phyloP scores from a whole-genome alignment of 2,113 vertebrate species.

The Leptobrachium ailaonicum region DNA sequence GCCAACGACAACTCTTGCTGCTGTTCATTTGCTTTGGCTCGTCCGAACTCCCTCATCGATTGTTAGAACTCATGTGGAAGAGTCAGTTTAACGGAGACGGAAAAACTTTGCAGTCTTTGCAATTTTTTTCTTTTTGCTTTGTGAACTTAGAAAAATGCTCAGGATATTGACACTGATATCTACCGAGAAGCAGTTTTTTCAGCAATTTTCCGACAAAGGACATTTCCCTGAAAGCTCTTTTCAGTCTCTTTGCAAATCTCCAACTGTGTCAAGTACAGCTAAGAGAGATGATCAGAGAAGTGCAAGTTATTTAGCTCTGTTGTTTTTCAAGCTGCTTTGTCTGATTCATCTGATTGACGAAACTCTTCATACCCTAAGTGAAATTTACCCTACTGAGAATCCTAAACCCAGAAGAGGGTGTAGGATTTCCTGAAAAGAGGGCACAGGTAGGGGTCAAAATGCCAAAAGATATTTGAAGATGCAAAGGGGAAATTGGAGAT shows the following conservation, averaged over 20 bases:
- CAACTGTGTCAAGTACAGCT: conserved; percentile 19
- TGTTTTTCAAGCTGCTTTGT: conserved; percentile 37
- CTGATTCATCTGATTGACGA: conserved; percentile 31
- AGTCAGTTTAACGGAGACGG: conserved; percentile 4
- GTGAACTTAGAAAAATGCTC: conserved; percentile 47
- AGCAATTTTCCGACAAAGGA: conserved; percentile 11
- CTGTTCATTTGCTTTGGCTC: conserved; percentile 28
- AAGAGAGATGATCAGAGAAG: conserved; percentile 32
- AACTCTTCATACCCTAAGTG: conserved; percentile 37
- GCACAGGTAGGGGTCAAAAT: conserved; percentile 45
- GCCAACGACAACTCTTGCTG: not conserved
- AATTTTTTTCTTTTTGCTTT: conserved; percentile 38
- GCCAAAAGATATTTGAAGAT: conserved; percentile 45
- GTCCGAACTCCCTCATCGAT: conserved; percentile 36
- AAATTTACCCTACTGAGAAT: conserved; percentile 43
- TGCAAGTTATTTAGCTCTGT: conserved; percentile 34
- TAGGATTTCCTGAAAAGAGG: conserved; percentile 50
- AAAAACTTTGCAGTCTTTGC: conserved; percentile 35
- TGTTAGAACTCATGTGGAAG: conserved; percentile 41
- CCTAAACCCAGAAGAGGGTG: conserved; percentile 47
- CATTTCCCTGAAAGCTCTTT: conserved; percentile 14
- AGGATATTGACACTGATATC: conserved; percentile 37
- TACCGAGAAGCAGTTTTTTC: conserved; percentile 27
- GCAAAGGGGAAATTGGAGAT: conserved; percentile 42
- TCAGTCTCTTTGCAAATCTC: conserved; percentile 15